phyloP scores from a whole-genome alignment of 2,113 vertebrate species.

The Euleptes europaea region DNA sequence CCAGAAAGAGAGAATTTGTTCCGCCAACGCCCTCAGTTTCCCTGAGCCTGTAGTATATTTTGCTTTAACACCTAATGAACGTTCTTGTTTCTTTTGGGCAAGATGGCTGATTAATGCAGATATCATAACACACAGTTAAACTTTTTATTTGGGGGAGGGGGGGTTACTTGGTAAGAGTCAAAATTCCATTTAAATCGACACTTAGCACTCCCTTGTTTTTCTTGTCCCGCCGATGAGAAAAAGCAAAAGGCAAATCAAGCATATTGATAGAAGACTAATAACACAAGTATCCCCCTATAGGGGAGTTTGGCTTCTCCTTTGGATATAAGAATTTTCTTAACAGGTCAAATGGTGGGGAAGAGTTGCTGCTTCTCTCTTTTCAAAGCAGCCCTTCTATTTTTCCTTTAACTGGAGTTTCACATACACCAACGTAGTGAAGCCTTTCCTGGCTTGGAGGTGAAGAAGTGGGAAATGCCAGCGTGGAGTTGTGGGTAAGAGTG shows the following conservation, averaged over 20 bases:
- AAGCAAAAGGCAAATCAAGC: background rate
- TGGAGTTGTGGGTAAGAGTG: too few relatives aligned
- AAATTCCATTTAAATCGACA: background rate
- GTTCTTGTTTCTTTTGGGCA: background rate
- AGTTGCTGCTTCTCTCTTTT: too few relatives aligned
- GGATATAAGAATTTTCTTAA: too few relatives aligned
- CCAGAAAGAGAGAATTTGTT: background rate
- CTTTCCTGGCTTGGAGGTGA: too few relatives aligned
- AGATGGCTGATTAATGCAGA: background rate
- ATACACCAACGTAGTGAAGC: too few relatives aligned
- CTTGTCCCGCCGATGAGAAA: background rate
- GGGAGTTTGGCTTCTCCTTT: too few relatives aligned
- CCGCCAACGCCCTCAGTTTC: background rate
- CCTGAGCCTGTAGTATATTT: background rate
- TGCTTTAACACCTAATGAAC: background rate
- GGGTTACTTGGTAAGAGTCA: background rate
- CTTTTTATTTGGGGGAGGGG: too few relatives aligned
- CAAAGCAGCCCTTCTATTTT: too few relatives aligned
- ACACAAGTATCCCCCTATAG: too few relatives aligned
- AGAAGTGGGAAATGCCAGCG: background rate
- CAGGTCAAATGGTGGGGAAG: too few relatives aligned
- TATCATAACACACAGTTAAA: background rate
- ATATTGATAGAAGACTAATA: background rate
- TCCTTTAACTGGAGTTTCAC: too few relatives aligned
- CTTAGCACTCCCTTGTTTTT: background rate